These are phyloP conservation scores for Botia almorhae DNA, from an alignment of 2,797 vertebrate species.

Conservation along the genomic window DNA sequence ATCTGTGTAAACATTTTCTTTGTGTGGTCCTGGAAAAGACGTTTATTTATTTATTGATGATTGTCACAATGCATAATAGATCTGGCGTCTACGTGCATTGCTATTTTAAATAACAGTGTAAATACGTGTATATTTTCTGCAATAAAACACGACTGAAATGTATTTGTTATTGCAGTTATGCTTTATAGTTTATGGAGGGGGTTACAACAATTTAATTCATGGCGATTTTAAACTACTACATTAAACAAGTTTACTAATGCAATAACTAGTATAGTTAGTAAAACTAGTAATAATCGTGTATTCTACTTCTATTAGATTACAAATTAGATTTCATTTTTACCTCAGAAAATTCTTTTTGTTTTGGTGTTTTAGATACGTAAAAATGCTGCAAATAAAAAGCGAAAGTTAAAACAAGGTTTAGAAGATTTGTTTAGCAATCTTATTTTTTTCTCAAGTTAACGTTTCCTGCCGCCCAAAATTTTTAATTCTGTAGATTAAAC, in stretches of 20 bases:
- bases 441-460: too few relatives aligned
- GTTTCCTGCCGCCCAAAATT: too few relatives aligned
- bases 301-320: not conserved
- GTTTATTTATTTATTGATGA: constrained; percentile 98
- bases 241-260: not conserved
- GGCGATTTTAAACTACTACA: not conserved
- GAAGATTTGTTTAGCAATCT: too few relatives aligned
- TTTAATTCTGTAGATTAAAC: too few relatives aligned
- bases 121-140: constrained; percentile 94
- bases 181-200: not conserved
- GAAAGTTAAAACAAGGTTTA: too few relatives aligned
- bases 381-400: too few relatives aligned
- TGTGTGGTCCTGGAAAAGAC: constrained; percentile 79
- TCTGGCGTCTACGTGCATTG: constrained; percentile 91
- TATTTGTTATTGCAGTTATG: constrained; percentile 52
- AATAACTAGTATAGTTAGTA: not conserved
- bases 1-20: constrained; percentile 72
- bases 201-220: not conserved
- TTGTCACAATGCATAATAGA: constrained; percentile 89
- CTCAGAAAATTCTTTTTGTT: too few relatives aligned
- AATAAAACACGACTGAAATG: constrained; percentile 83
- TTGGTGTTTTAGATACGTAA: too few relatives aligned
- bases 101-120: constrained; percentile 92
- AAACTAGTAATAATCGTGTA: too few relatives aligned
- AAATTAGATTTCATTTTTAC: not conserved